phyloP scores from a whole-genome alignment of 2,797 vertebrate species.

The Myotis vivesi region DNA sequence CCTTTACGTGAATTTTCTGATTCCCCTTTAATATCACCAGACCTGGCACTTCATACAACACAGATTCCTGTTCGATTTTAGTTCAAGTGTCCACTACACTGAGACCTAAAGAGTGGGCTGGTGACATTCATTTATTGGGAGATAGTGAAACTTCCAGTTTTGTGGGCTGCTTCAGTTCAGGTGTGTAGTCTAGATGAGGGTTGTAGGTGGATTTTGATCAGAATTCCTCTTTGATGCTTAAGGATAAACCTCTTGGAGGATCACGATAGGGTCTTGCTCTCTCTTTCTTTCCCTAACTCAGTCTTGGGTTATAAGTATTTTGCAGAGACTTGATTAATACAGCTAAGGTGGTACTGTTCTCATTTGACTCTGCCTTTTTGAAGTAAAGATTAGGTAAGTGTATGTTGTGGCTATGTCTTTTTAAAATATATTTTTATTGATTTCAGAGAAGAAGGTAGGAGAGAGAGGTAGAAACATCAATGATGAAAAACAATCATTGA shows the following conservation, averaged over 20 bases:
- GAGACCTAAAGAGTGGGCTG: slow-evolving; percentile 1
- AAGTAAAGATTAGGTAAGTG: slow-evolving; percentile 32
- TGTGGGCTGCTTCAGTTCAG: slow-evolving; percentile 13
- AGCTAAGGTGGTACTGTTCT: slow-evolving; percentile 29
- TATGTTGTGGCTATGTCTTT: background rate
- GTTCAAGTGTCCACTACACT: background rate
- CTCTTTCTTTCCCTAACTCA: background rate
- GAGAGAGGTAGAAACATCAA: too few relatives aligned
- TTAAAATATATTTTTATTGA: too few relatives aligned
- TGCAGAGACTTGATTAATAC: background rate
- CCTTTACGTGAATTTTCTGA: slow-evolving; percentile 7
- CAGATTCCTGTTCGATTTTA: slow-evolving; percentile 17
- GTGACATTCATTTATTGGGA: background rate
- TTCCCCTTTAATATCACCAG: background rate
- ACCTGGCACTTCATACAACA: background rate
- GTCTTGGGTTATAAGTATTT: slow-evolving; percentile 41
- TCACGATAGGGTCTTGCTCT: background rate
- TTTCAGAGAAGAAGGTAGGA: too few relatives aligned
- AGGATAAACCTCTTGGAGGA: background rate
- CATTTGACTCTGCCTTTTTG: slow-evolving; percentile 45
- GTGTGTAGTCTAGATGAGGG: background rate
- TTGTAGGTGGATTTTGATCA: background rate
- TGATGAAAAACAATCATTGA: too few relatives aligned
- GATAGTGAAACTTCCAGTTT: background rate
- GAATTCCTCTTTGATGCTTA: slow-evolving; percentile 28